These are phyloP conservation scores for Chrysogorgia sp. DNA, from an alignment of 92 coral and sea anemone genomes.

Conservation along the genomic window DNA sequence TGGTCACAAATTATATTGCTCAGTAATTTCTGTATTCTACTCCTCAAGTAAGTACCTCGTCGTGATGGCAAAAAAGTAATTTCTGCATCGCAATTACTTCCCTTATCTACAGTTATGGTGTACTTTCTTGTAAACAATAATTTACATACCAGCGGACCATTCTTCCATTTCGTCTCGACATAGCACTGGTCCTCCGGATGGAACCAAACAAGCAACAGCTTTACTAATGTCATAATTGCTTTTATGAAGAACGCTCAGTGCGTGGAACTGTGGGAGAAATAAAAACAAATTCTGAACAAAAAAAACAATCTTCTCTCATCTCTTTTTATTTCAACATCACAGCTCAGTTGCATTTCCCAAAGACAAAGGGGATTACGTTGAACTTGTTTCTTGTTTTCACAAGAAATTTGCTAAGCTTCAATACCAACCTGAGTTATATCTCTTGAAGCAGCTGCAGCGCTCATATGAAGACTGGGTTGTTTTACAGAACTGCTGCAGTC, in stretches of 20 bases:
- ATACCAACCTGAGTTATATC: conserved; percentile 98
- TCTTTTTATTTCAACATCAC: not conserved
- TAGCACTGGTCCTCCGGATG: conserved; percentile 96
- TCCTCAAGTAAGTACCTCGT: too few species aligned
- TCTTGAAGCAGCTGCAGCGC: conserved; percentile 99
- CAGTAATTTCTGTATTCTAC: too few species aligned
- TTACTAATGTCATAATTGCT: conserved; percentile 80
- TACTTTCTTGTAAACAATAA: not conserved
- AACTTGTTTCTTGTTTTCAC: too few species aligned
- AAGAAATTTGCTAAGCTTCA: too few species aligned
- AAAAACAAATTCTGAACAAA: not conserved
- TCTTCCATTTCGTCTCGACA: conserved; percentile 99
- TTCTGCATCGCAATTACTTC: too few species aligned
- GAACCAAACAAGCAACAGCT: conserved; percentile 86
- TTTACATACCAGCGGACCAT: conserved; percentile 93
- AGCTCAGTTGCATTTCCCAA: not conserved
- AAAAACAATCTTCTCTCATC: not conserved
- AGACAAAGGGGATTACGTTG: not conserved
- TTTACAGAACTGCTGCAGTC: conserved; percentile 98
- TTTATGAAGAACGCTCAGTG: conserved; percentile 84
- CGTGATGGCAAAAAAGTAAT: too few species aligned
- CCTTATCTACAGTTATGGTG: not conserved
- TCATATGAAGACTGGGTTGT: conserved; percentile 98
- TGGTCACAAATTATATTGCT: too few species aligned
- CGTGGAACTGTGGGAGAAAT: conserved; percentile 77